phyloP scores from a whole-genome alignment of 2,113 vertebrate species.

The Saccopteryx bilineata region DNA sequence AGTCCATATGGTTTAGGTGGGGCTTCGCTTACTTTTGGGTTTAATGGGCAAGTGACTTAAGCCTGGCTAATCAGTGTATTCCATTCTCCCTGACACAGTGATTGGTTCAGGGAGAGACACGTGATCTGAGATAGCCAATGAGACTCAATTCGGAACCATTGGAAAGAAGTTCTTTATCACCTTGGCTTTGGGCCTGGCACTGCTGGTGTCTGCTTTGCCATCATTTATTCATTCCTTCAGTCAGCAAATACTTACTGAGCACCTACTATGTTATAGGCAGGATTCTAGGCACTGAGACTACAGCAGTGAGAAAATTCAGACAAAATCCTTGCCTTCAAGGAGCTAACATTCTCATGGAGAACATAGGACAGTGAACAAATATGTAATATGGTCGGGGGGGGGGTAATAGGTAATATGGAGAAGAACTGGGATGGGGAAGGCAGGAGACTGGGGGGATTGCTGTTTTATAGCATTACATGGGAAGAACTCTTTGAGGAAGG shows the following conservation, averaged over 20 bases:
- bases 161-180: not conserved
- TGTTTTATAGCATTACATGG: not conserved
- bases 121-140: not conserved
- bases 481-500: not conserved
- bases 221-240: not conserved
- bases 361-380: not conserved
- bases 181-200: not conserved
- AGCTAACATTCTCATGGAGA: not conserved
- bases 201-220: not conserved
- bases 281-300: not conserved
- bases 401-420: not conserved
- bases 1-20: fast-evolving
- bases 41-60: not conserved
- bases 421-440: not conserved
- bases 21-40: not conserved
- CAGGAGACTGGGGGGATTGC: not conserved
- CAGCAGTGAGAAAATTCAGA: not conserved
- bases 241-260: not conserved
- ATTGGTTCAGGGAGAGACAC: not conserved
- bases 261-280: not conserved
- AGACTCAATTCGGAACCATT: not conserved
- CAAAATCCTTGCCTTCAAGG: not conserved
- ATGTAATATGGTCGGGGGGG: not conserved
- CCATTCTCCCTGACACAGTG: not conserved
- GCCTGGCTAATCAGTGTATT: not conserved